Conservation (phyloP, 2,797 vertebrate genomes). For the Yasuhikotakia modesta region DNA sequence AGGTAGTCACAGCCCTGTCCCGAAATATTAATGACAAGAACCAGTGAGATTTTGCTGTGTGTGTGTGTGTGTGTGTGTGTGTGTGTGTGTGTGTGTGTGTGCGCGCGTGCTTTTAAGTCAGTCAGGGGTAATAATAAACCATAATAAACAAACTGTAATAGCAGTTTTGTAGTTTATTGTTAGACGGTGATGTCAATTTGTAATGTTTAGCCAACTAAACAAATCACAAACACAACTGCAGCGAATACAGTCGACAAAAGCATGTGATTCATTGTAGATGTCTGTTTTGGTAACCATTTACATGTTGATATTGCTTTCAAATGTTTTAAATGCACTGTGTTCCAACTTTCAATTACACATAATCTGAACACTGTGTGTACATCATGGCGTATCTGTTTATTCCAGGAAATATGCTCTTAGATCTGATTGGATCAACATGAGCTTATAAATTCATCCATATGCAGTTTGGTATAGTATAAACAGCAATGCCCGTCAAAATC, state of each 20-base stretch:
- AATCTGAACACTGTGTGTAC: slow-evolving; percentile 12
- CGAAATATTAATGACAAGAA: slow-evolving; percentile 29
- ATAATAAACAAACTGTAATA: slow-evolving; percentile 11
- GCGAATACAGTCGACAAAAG: background rate
- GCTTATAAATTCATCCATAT: slow-evolving; percentile 27
- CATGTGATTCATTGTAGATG: background rate
- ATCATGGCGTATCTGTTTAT: slow-evolving; percentile 23
- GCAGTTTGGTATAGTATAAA: slow-evolving; percentile 20
- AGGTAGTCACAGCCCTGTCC: background rate
- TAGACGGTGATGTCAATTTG: background rate
- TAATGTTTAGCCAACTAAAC: background rate
- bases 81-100: background rate
- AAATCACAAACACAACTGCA: background rate
- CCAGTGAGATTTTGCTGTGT: background rate
- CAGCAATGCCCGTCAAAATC: slow-evolving; percentile 11
- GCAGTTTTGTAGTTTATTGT: slow-evolving; percentile 5
- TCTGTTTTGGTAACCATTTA: slow-evolving; percentile 6
- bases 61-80: background rate
- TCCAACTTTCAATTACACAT: slow-evolving; percentile 7
- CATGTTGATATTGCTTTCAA: slow-evolving; percentile 6
- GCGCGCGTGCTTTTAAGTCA: background rate
- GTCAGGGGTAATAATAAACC: background rate
- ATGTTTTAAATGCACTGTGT: background rate
- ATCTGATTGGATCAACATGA: slow-evolving; percentile 16
- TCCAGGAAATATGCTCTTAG: slow-evolving; percentile 8